Percentiles rank a stretch among this genome's conserved stretches.
These are phyloP conservation scores for Drosophila phalerata DNA, from an alignment of 2,888 invertebrate species.

Conservation along the genomic window DNA sequence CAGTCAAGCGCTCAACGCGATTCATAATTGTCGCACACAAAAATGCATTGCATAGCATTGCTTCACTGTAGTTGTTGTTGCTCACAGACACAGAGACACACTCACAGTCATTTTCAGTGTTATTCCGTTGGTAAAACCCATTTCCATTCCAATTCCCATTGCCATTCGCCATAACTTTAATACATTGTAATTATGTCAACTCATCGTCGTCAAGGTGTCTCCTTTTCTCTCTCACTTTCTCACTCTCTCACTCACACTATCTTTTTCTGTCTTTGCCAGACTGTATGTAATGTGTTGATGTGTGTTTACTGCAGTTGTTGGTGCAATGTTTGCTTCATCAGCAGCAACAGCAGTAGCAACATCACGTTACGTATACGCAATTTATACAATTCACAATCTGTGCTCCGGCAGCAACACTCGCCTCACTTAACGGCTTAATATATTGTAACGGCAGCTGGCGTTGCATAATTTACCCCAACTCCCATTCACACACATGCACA, in stretches of 20 bases:
- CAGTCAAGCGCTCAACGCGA: conserved; percentile 65
- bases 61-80: conserved; percentile 17
- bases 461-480: conserved; percentile 53
- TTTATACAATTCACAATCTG: conserved; percentile 68
- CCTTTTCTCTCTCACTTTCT: neutral
- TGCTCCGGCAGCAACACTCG: conserved; percentile 44
- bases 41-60: conserved; percentile 36
- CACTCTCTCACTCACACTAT: neutral
- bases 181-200: conserved; percentile 76
- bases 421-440: conserved; percentile 80
- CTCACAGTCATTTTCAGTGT: neutral
- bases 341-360: conserved; percentile 17
- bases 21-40: conserved; percentile 69
- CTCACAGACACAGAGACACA: conserved; percentile 9
- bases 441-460: conserved; percentile 74
- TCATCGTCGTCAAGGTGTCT: conserved; percentile 44
- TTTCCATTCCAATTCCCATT: conserved; percentile 31
- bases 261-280: neutral
- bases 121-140: conserved; percentile 29
- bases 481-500: conserved; percentile 18
- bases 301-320: conserved; percentile 19
- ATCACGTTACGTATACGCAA: conserved; percentile 63
- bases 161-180: conserved; percentile 66
- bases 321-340: conserved; percentile 38
- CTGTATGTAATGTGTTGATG: neutral